A percentile compares a stretch with the other conserved stretches of the same genome.
phyloP scores from a whole-genome alignment of 1,140 invertebrate species.

The Halictus rubicundus region DNA sequence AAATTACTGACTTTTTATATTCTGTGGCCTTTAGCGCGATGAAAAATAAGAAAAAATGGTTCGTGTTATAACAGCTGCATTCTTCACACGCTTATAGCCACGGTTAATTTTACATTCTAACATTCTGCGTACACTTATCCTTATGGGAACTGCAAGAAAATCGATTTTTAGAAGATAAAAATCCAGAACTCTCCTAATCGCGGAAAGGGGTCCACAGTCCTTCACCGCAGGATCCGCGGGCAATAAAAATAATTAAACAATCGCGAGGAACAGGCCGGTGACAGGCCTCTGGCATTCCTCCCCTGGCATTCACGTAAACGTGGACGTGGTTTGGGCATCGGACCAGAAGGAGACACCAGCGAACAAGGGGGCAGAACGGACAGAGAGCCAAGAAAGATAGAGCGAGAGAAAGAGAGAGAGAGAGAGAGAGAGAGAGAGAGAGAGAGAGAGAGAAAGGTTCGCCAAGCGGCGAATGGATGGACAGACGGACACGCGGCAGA shows the following conservation, averaged over 20 bases:
- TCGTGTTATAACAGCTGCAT: too few relatives aligned
- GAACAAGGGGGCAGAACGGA: not conserved
- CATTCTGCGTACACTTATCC: too few relatives aligned
- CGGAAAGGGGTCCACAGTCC: not conserved
- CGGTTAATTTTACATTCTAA: too few relatives aligned
- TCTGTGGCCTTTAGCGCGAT: too few relatives aligned
- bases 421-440: not conserved
- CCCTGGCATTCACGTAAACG: constrained; percentile 37
- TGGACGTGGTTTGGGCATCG: constrained; percentile 35
- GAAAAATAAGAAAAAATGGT: too few relatives aligned
- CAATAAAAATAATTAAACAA: constrained; percentile 44
- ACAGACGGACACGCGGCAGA: constrained; percentile 77
- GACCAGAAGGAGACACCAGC: constrained; percentile 6
- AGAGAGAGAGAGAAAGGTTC: constrained; percentile 47
- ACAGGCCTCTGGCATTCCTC: constrained; percentile 40
- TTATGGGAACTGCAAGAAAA: too few relatives aligned
- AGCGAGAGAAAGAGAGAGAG: too few relatives aligned
- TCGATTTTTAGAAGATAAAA: too few relatives aligned
- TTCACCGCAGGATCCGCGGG: not conserved
- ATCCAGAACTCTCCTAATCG: constrained; percentile 2
- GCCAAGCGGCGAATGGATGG: constrained; percentile 68
- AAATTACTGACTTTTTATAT: too few relatives aligned
- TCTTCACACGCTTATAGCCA: too few relatives aligned
- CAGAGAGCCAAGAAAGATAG: not conserved
- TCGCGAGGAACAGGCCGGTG: constrained; percentile 33